Conservation (phyloP, 1,140 invertebrate genomes). For the Brevipalpus yothersi region DNA sequence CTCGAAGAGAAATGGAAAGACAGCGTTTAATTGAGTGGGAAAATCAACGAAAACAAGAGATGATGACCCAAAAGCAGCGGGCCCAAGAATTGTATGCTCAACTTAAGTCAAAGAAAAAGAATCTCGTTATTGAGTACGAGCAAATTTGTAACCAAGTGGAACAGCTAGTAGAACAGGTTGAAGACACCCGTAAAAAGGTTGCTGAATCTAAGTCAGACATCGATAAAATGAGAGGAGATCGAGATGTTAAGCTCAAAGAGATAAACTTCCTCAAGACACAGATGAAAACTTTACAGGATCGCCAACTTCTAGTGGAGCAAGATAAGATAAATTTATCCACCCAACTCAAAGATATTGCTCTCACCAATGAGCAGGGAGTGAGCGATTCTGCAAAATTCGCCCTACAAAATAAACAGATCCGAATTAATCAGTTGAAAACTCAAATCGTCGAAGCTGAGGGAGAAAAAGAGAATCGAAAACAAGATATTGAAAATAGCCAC, state of each 20-base stretch:
- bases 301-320: constrained; percentile 24
- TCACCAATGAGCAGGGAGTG: background rate
- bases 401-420: constrained; percentile 30
- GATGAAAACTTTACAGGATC: constrained; percentile 33
- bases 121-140: constrained; percentile 51
- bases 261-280: constrained; percentile 56
- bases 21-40: constrained; percentile 91
- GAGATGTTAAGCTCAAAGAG: constrained; percentile 67
- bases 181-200: constrained; percentile 61
- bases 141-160: constrained; percentile 22
- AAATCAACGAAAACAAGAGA: constrained; percentile 59
- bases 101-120: constrained; percentile 68
- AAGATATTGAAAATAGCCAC: constrained; percentile 60
- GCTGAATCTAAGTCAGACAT: constrained; percentile 81
- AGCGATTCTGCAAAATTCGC: constrained; percentile 1
- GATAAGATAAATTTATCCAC: constrained; percentile 14
- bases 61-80: constrained; percentile 53
- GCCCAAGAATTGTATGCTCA: constrained; percentile 68
- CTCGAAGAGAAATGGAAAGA: constrained; percentile 65
- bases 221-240: constrained; percentile 70
- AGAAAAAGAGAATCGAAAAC: constrained; percentile 41
- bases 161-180: constrained; percentile 29
- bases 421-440: constrained; percentile 56
- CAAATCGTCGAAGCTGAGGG: constrained; percentile 36
- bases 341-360: constrained; percentile 10